Conservation (phyloP, 2,113 vertebrate genomes). For the Dromaius novaehollandiae region DNA sequence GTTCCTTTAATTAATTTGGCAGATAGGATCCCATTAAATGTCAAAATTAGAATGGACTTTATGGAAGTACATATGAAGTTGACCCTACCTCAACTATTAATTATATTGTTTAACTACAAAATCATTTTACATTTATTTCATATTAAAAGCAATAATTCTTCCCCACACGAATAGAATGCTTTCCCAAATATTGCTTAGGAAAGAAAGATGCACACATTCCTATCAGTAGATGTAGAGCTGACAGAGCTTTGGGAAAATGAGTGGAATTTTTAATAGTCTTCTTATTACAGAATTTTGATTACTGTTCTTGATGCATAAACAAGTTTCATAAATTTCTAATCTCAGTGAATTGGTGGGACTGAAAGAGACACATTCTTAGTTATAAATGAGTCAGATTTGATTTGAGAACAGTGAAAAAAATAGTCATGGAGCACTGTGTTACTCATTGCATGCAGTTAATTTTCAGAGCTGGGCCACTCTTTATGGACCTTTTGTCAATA, state of each 20-base stretch:
- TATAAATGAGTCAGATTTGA: not conserved
- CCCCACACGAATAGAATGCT: not conserved
- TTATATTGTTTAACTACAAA: not conserved
- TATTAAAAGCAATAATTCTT: not conserved
- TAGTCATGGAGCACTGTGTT: not conserved
- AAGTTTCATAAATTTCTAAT: rapidly evolving
- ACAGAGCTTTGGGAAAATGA: not conserved
- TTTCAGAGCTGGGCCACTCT: not conserved
- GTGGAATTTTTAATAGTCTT: not conserved
- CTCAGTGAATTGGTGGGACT: not conserved
- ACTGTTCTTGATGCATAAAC: not conserved
- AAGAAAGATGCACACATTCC: not conserved
- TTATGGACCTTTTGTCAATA: not conserved
- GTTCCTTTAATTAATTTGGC: not conserved
- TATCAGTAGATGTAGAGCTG: not conserved
- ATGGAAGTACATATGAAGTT: not conserved
- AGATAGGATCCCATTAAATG: not conserved
- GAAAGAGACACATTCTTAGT: not conserved
- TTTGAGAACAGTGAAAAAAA: not conserved
- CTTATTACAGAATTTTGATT: not conserved
- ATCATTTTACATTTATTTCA: not conserved
- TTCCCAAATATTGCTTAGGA: not conserved
- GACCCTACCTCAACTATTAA: not conserved
- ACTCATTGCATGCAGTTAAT: not conserved
- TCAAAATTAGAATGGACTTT: not conserved